A percentile compares a stretch with the other conserved stretches of the same genome.
phyloP scores from a whole-genome alignment of 2,113 vertebrate species.

The Phrynosoma blainvillii region DNA sequence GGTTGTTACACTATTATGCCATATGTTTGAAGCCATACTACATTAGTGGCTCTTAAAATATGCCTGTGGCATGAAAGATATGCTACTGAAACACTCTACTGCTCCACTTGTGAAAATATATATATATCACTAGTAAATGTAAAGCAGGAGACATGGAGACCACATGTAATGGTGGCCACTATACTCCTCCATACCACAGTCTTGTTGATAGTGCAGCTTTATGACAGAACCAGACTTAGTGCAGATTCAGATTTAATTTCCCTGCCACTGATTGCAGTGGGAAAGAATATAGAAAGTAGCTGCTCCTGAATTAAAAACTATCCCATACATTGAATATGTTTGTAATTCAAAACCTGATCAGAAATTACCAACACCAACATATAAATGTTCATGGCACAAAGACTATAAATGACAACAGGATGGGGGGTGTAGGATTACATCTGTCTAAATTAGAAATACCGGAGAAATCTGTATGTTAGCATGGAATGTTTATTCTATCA shows the following conservation, averaged over 20 bases:
- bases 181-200: background rate
- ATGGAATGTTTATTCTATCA: no score
- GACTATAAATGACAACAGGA: background rate
- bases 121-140: no score
- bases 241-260: background rate
- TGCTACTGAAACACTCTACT: background rate
- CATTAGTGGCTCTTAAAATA: background rate
- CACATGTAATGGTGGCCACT: background rate
- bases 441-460: background rate
- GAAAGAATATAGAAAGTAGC: background rate
- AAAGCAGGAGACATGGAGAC: background rate
- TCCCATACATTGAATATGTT: background rate
- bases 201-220: background rate
- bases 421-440: background rate
- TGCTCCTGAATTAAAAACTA: background rate
- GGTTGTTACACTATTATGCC: no score
- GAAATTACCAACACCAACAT: background rate
- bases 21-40: background rate
- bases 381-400: background rate
- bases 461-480: no score
- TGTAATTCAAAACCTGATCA: background rate
- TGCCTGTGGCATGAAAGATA: background rate
- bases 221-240: no score
- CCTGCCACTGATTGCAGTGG: no score
- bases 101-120: background rate